Evolutionary conservation across 2,113 vertebrate genomes (phyloP).

Genomic region (Chunga burmeisteri): DNA sequence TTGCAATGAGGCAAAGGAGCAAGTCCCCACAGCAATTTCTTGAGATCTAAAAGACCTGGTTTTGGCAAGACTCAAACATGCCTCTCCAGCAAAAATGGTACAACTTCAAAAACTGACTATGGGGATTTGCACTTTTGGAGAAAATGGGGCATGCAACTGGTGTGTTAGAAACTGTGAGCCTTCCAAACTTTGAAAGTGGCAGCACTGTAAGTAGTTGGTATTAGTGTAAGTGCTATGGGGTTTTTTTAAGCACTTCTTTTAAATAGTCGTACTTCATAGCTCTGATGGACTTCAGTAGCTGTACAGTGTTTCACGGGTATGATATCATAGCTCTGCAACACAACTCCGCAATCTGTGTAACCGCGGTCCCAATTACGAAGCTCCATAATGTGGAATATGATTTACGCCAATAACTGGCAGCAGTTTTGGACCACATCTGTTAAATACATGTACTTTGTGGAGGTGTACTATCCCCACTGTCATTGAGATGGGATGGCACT

Average conservation of each 20-base stretch:
- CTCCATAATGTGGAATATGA: background rate
- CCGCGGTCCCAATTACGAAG: rapidly evolving
- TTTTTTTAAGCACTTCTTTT: background rate
- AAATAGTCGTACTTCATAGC: background rate
- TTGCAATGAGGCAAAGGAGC: background rate
- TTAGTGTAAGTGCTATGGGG: background rate
- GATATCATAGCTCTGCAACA: background rate
- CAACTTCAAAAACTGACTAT: background rate
- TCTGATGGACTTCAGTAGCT: background rate
- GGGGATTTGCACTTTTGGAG: background rate
- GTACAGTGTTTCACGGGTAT: background rate
- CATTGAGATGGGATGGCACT: background rate
- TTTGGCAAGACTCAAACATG: background rate
- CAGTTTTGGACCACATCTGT: background rate
- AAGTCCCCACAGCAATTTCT: background rate
- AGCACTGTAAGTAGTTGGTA: background rate
- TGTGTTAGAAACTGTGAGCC: background rate
- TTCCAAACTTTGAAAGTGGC: background rate
- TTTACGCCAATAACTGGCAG: background rate
- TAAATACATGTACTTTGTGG: background rate
- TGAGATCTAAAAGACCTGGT: background rate
- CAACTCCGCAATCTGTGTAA: background rate
- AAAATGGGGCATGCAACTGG: background rate
- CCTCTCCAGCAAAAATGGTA: background rate
- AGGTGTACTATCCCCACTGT: background rate